phyloP scores from a whole-genome alignment of 2,113 vertebrate species.

The Hippotragus niger region DNA sequence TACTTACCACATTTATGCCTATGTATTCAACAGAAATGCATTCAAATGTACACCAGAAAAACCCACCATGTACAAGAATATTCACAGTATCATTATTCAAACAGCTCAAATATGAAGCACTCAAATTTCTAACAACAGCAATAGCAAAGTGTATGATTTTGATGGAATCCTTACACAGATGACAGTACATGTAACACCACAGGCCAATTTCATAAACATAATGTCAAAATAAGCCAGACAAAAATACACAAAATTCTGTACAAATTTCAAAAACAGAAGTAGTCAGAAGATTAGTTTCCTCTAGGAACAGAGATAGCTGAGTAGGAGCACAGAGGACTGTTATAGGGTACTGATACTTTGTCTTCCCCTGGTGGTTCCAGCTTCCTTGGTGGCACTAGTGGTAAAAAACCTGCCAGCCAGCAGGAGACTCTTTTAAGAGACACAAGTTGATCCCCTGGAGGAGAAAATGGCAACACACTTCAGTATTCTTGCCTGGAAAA shows the following conservation, averaged over 20 bases:
- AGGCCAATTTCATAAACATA: not conserved
- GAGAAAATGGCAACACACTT: not conserved
- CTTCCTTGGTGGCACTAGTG: not conserved
- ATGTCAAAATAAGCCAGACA: not conserved
- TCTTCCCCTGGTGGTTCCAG: not conserved
- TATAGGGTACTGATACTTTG: not conserved
- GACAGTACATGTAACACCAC: not conserved
- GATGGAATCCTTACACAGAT: not conserved
- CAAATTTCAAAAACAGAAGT: not conserved
- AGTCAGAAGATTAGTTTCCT: not conserved
- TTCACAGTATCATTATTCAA: not conserved
- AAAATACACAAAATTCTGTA: not conserved
- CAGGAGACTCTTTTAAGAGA: not conserved
- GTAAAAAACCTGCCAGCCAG: not conserved
- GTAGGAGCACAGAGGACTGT: not conserved
- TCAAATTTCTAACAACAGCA: not conserved
- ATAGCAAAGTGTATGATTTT: not conserved
- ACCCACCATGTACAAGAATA: not conserved
- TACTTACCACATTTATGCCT: not conserved
- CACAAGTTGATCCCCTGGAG: not conserved
- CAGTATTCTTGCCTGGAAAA: not conserved
- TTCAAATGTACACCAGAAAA: not conserved
- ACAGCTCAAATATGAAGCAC: not conserved
- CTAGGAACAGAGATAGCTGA: not conserved
- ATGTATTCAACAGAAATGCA: not conserved